Base-by-base conservation (phyloP, 2,888 invertebrate genomes). In the Rhingia rostrata region DNA sequence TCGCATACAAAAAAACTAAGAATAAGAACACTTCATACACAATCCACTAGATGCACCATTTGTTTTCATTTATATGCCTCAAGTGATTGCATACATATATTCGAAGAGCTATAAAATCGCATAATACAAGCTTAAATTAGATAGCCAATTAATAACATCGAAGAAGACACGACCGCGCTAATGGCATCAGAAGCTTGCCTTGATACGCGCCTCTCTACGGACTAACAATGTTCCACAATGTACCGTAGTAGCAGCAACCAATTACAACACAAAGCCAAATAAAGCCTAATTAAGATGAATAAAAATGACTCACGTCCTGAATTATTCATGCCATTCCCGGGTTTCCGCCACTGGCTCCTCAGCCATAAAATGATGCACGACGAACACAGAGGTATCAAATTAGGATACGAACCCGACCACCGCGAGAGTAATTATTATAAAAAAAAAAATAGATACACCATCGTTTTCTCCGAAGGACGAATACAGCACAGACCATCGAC, bases 201-300 rank as follows among this genome's bases (percentile, higher is more conserved):
- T 22, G 4, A 49, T 63, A 9, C 47, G 39, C 39, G 37, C 51
- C 33, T 32, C 7, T 32, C 35, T 53, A 33, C 45, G 63, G 22
- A 41, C 12, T 53, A 53, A 69, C 51, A 64, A 67, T 66, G 43
- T 70, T 63, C 22, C 56, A 39, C 54, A 73, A 72, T 78, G 63
- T 58, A 74, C 74, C 67, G 83, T 51, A 63, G 51, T 54, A 64
- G 54, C 47, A 41, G 58, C 60, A 4, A 6, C 10, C 77, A 78
- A 83, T 83, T 83, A 79, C 60, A 67, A 49, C 51, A 66, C 54
- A 41, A 51, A 77, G 22, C 60, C 39, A 53, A 70, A 83, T 73
- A 58, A 63, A 69, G 53, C 83, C 79, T 79, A 83, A 83, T 79
- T 83, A 83, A 83, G 79, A 83, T 69, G 67, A 83, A 83, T 83